Evolutionary conservation across 2,797 vertebrate genomes (phyloP), one percentile per base, ranked within the genome.

Genomic region (Selene dorsalis): DNA sequence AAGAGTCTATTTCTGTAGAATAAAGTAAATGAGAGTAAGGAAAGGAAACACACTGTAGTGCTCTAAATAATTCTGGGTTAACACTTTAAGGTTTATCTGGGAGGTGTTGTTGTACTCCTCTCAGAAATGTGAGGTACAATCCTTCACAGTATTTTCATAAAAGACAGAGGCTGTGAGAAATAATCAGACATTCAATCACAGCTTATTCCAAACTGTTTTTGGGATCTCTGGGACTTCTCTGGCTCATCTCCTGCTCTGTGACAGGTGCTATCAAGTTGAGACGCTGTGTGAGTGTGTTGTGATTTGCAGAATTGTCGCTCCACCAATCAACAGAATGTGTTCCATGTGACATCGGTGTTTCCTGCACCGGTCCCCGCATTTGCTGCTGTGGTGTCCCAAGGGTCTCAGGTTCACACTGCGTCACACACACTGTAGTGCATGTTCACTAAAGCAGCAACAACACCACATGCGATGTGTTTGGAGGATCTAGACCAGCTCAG

Each of bases 261-360:
- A 53, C 35, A 14, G 53, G 16, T 52, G 45, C 28, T 32, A 13
- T 79, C 48, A 56, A 58, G 73, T 24, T 52, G 53, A 50, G 38
- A 60, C 72, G n/a, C 4, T 63, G 48, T 14, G 63, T 72, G 52
- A 53, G 58, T 68, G 26, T 53, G 18, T 67, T 69, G 17, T 55
- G 65, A 43, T 5, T 38, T 24, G 45, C 73, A 58, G 24, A 57
- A 57, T 4, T 63, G 22, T 26, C 56, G 65, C 69, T 74, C 56
- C 50, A 30, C 47, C 73, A 47, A 62, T 48, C 47, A 76, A 4
- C 26, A 2, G 26, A 32, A 38, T 58, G 22, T 12, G 30, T 73
- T 43, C 47, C 11, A 22, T 5, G 1, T 28, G 28, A 47, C 41
- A 26, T 53, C 65, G 39, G 12, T 38, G 66, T 67, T 71, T 24